Percentiles rank a stretch among this genome's conserved stretches.
phyloP scores from a whole-genome alignment of 2,797 vertebrate genomes.

The Pterois miles region DNA sequence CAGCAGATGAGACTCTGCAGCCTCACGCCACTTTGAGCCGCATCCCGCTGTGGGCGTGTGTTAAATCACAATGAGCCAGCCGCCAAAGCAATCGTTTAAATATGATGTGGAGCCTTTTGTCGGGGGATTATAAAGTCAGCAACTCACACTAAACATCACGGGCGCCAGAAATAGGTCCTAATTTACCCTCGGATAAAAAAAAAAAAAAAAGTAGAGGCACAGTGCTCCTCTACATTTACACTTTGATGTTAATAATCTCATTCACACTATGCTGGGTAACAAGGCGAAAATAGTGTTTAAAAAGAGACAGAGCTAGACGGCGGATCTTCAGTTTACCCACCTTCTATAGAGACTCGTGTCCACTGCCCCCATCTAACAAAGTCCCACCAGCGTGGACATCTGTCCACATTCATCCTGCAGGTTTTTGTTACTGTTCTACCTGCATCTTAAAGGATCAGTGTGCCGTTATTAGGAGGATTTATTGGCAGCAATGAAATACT shows the following conservation, averaged over 20 bases:
- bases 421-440: not conserved
- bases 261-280: slow-evolving; percentile 66
- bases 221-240: slow-evolving; percentile 55
- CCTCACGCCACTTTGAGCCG: slow-evolving; percentile 74
- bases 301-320: slow-evolving; percentile 33
- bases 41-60: slow-evolving; percentile 75
- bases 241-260: slow-evolving; percentile 81
- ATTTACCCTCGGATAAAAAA: slow-evolving; percentile 55
- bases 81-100: slow-evolving; percentile 76
- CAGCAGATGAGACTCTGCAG: slow-evolving; percentile 61
- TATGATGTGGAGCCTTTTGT: slow-evolving; percentile 73
- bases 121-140: slow-evolving; percentile 78
- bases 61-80: slow-evolving; percentile 81
- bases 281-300: slow-evolving; percentile 54
- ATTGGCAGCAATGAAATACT: not conserved
- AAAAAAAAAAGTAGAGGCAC: slow-evolving; percentile 27
- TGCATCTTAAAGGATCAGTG: not conserved
- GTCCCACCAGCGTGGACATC: not conserved
- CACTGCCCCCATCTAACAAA: not conserved
- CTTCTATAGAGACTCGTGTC: not conserved
- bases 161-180: slow-evolving; percentile 74
- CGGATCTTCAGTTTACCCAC: slow-evolving; percentile 26
- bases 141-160: slow-evolving; percentile 63
- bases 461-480: not conserved
- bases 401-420: not conserved